Evolutionary conservation across 2,797 vertebrate species (phyloP).

Genomic region (Phoebastria nigripes): DNA sequence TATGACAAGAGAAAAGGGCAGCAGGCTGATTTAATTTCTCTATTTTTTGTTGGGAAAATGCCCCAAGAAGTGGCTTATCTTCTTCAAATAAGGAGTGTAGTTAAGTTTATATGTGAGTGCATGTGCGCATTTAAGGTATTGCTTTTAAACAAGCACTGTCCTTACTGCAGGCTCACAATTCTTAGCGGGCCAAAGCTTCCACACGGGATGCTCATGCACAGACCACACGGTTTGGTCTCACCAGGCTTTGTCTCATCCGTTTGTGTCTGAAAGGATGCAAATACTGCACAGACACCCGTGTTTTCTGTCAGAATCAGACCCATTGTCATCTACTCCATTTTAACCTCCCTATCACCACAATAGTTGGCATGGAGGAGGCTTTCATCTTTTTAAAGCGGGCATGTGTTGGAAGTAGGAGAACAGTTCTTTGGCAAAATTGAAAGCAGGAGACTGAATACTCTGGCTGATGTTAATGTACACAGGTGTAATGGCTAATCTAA

Average conservation of each 20-base stretch:
- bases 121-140: neutral
- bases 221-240: neutral
- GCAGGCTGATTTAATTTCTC: neutral
- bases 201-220: fast-evolving
- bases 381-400: neutral
- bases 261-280: neutral
- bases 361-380: neutral
- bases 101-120: neutral
- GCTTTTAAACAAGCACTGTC: neutral
- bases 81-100: neutral
- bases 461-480: neutral
- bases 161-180: fast-evolving
- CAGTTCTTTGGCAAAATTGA: neutral
- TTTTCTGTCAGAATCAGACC: neutral
- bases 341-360: neutral
- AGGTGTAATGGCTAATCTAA: neutral
- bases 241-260: neutral
- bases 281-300: neutral
- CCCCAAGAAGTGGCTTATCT: neutral
- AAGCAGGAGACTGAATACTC: neutral
- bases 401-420: neutral
- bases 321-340: neutral
- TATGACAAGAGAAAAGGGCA: neutral
- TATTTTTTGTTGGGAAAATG: neutral
- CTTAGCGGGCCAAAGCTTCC: neutral